A percentile compares a stretch with the other conserved stretches of the same genome.
Conservation (phyloP, 2,113 vertebrate genomes). For the Ictalurus punctatus region DNA sequence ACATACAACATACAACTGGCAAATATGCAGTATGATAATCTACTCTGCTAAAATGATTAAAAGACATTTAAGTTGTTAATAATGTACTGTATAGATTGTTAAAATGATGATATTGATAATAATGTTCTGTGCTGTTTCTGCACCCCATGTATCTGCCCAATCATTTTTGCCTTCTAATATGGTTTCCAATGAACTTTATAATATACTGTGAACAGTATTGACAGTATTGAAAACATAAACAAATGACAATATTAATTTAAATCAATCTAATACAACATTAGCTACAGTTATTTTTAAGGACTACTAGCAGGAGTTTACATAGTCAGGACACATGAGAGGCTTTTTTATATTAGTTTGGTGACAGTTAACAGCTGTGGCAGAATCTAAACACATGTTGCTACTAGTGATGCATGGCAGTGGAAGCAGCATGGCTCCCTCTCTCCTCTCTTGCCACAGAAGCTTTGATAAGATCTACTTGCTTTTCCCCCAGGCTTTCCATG, state of each 20-base stretch:
- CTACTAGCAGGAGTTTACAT: too few relatives aligned
- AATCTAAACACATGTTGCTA: slow-evolving; percentile 38
- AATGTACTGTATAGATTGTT: neutral
- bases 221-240: neutral
- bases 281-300: neutral
- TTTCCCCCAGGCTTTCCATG: slow-evolving; percentile 40
- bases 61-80: neutral
- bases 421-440: neutral
- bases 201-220: neutral
- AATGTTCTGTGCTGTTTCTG: neutral
- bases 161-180: neutral
- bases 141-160: neutral
- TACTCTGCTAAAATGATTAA: neutral
- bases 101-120: neutral
- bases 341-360: neutral
- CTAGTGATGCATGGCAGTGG: slow-evolving; percentile 23
- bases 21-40: neutral
- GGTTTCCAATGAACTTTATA: too few relatives aligned
- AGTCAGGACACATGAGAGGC: too few relatives aligned
- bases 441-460: slow-evolving; percentile 25
- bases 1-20: neutral
- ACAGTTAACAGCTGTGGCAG: neutral
- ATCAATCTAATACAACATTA: neutral
- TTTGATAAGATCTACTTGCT: slow-evolving; percentile 50
- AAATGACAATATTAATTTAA: neutral